phyloP scores from a whole-genome alignment of 1,140 invertebrate genomes.

The Drosophila tsacasi region DNA sequence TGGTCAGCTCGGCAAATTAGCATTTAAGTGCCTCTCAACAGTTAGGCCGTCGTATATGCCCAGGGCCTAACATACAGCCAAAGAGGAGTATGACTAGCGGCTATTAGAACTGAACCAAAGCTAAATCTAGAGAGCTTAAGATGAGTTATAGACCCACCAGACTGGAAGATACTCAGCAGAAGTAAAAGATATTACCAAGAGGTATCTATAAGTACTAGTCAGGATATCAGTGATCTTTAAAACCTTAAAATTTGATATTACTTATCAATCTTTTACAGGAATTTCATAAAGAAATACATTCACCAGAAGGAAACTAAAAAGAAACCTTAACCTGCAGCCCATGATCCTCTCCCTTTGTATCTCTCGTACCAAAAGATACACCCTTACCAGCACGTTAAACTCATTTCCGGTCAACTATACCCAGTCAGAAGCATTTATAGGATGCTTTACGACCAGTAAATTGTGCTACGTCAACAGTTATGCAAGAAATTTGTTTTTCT shows the following conservation, averaged over 20 bases:
- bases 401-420: background rate
- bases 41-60: constrained; percentile 31
- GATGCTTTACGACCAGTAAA: constrained; percentile 43
- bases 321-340: background rate
- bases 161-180: constrained; percentile 4
- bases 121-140: background rate
- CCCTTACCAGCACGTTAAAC: background rate
- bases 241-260: background rate
- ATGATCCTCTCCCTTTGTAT: background rate
- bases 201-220: background rate
- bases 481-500: constrained; percentile 49
- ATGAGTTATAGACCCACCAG: background rate
- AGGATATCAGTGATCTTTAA: background rate
- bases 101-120: constrained; percentile 44
- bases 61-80: constrained; percentile 12
- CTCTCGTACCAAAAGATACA: too few relatives aligned
- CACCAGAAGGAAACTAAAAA: background rate
- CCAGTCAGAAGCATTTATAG: constrained; percentile 5
- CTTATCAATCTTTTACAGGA: background rate
- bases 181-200: background rate
- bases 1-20: constrained; percentile 61
- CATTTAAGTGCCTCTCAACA: constrained; percentile 73
- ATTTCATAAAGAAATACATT: background rate
- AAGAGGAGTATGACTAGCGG: constrained; percentile 36
- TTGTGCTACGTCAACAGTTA: constrained; percentile 50